phyloP scores from a whole-genome alignment of 2,888 invertebrate genomes.

The Phrixothrix hirtus region DNA sequence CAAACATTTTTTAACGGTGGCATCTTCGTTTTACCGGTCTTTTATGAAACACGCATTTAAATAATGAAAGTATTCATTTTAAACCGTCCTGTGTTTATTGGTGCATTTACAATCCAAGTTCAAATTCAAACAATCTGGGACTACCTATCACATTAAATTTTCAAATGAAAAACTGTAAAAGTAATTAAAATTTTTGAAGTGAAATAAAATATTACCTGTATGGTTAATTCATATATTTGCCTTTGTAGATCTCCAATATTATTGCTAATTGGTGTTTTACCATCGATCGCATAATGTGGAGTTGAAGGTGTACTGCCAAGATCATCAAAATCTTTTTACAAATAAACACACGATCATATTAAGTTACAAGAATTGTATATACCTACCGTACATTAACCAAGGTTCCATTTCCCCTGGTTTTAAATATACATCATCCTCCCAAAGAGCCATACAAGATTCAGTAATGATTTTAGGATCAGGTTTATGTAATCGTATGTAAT shows the following conservation, averaged over 20 bases:
- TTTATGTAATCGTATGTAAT: conserved; percentile 72
- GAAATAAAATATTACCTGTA: conserved; percentile 43
- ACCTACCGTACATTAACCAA: conserved; percentile 79
- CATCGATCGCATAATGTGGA: conserved; percentile 56
- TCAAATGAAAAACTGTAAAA: background rate
- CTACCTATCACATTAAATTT: too few relatives aligned
- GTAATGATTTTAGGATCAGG: conserved; percentile 61
- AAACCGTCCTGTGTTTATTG: too few relatives aligned
- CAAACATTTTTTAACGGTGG: too few relatives aligned
- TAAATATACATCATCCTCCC: conserved; percentile 78
- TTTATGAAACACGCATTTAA: too few relatives aligned
- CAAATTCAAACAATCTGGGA: too few relatives aligned
- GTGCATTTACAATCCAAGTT: too few relatives aligned
- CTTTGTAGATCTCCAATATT: conserved; percentile 52
- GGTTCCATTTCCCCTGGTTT: conserved; percentile 78
- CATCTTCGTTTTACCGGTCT: too few relatives aligned
- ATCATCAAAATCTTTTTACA: conserved; percentile 61
- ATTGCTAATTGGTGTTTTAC: conserved; percentile 54
- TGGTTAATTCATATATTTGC: conserved; percentile 52
- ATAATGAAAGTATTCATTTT: too few relatives aligned
- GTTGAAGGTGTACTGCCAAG: conserved; percentile 56
- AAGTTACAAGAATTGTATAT: too few relatives aligned
- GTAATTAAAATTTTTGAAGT: background rate
- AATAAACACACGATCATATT: too few relatives aligned
- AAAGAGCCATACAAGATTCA: conserved; percentile 59